Evolutionary conservation across 2,113 vertebrate genomes (phyloP).

Genomic region (Chionodraco myersi): DNA sequence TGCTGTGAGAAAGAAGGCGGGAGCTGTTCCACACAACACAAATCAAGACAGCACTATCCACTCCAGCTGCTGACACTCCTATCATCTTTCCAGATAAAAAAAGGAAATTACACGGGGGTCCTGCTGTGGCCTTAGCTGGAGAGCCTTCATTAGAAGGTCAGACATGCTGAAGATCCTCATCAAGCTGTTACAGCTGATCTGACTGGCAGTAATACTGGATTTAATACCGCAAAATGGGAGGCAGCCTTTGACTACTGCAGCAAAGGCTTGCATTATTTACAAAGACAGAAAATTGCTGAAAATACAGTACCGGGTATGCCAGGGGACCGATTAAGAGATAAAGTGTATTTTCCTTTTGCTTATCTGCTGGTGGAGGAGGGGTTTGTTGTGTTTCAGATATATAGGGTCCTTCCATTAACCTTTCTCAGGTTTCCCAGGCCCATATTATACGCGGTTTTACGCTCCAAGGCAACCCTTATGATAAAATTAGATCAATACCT

Average conservation of each 20-base stretch:
- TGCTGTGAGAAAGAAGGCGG: slow-evolving; percentile 7
- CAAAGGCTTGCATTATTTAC: slow-evolving; percentile 48
- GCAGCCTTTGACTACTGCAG: slow-evolving; percentile 16
- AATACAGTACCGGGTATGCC: not conserved
- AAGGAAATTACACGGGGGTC: slow-evolving; percentile 66
- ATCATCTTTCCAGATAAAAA: slow-evolving; percentile 56
- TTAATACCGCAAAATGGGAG: slow-evolving; percentile 24
- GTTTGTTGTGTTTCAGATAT: slow-evolving; percentile 28
- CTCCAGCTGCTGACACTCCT: slow-evolving; percentile 54
- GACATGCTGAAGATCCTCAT: slow-evolving; percentile 58
- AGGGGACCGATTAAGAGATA: slow-evolving; percentile 13
- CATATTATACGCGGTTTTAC: slow-evolving; percentile 17
- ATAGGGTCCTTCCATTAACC: slow-evolving; percentile 58
- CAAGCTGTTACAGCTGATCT: slow-evolving; percentile 63
- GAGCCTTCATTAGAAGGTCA: slow-evolving; percentile 73
- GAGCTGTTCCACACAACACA: slow-evolving; percentile 23
- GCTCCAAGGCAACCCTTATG: not conserved
- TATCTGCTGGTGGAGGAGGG: slow-evolving; percentile 13
- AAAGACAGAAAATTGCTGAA: slow-evolving; percentile 1
- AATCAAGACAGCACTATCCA: slow-evolving; percentile 30
- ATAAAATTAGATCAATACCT: slow-evolving; percentile 47
- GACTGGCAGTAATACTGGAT: slow-evolving; percentile 22
- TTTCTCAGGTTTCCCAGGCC: slow-evolving; percentile 18
- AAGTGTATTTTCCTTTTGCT: slow-evolving; percentile 2
- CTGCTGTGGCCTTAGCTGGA: slow-evolving; percentile 61